These are phyloP conservation scores for Sorex fumeus DNA, from an alignment of 2,113 vertebrate genomes.

Conservation along the genomic window DNA sequence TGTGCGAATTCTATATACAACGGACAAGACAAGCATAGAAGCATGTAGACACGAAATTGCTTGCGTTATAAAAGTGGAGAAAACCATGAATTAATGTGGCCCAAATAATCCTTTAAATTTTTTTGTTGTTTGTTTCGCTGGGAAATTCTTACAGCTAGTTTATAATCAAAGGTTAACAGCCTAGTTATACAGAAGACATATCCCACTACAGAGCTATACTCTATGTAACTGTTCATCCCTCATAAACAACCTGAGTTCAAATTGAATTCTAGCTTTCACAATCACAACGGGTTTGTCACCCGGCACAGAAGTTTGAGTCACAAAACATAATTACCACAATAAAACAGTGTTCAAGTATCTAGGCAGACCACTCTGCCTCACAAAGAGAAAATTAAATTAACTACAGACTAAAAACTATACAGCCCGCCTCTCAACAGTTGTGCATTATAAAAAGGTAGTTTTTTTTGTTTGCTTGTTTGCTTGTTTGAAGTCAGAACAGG, in stretches of 20 bases:
- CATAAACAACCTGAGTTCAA: constrained; percentile 94
- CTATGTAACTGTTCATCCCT: constrained; percentile 87
- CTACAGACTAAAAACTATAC: constrained; percentile 90
- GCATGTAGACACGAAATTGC: constrained; percentile 85
- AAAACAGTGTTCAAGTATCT: constrained; percentile 93
- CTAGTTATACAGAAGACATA: constrained; percentile 88
- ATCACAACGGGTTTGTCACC: constrained; percentile 90
- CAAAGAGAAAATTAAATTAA: constrained; percentile 93
- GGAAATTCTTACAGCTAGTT: constrained; percentile 84
- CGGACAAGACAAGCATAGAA: constrained; percentile 82
- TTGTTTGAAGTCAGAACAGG: constrained; percentile 88
- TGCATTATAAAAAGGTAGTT: constrained; percentile 97
- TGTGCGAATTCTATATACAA: constrained; percentile 88
- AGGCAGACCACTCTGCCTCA: constrained; percentile 88
- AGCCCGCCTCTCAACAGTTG: constrained; percentile 91
- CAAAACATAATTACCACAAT: constrained; percentile 94
- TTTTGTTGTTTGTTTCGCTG: constrained; percentile 71
- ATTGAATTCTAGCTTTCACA: constrained; percentile 93
- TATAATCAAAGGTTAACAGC: constrained; percentile 89
- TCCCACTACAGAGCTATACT: constrained; percentile 91
- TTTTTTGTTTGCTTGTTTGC: constrained; percentile 80
- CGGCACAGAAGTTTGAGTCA: constrained; percentile 94
- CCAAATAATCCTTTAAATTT: constrained; percentile 51
- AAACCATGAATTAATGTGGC: constrained; percentile 80
- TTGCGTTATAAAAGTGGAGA: constrained; percentile 80